Conservation (phyloP, 2,888 invertebrate genomes). For the Tipula vernalis region DNA sequence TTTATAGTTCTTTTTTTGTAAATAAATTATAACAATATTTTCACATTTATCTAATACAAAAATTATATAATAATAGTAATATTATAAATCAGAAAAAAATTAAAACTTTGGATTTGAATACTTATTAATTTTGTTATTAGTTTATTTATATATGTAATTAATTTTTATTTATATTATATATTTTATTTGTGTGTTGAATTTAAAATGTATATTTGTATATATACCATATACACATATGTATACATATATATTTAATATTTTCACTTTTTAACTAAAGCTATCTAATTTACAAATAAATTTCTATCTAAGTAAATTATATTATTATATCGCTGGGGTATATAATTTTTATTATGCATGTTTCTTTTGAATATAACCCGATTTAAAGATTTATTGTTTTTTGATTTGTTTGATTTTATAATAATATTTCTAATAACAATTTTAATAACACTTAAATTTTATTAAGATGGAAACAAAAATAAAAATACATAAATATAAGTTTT, state of each 20-base stretch:
- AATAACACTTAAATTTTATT: neutral
- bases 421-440: neutral
- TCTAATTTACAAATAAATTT: neutral
- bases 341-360: neutral
- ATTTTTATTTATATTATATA: neutral
- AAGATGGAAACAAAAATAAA: neutral
- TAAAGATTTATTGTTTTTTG: neutral
- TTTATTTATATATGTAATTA: neutral
- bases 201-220: neutral
- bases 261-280: neutral
- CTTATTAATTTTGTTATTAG: neutral
- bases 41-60: constrained; percentile 4
- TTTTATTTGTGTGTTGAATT: neutral
- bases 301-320: neutral
- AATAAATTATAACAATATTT: neutral
- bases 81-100: neutral
- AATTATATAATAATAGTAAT: neutral
- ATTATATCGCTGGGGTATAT: neutral
- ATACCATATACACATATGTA: neutral
- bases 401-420: neutral
- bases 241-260: neutral
- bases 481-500: neutral
- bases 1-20: neutral
- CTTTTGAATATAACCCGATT: neutral
- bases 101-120: neutral